Percentiles rank a stretch among this genome's conserved stretches.
phyloP scores from a whole-genome alignment of 2,888 invertebrate genomes.

The Heliothis peltigera region DNA sequence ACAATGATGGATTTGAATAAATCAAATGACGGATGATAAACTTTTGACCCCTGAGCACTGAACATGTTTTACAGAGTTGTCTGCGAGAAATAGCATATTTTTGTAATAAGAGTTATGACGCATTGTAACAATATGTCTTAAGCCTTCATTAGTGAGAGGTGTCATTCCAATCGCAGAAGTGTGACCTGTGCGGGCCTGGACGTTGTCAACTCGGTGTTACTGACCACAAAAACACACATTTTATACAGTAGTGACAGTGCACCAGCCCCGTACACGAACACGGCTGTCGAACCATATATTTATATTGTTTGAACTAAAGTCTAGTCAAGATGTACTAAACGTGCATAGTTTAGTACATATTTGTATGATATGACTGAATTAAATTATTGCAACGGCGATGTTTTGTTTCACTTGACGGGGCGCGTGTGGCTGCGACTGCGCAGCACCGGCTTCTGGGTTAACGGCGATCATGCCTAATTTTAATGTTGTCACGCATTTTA shows the following conservation, averaged over 20 bases:
- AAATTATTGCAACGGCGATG: conserved; percentile 69
- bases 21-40: conserved; percentile 41
- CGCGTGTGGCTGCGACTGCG: conserved; percentile 10
- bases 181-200: conserved; percentile 11
- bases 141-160: conserved; percentile 45
- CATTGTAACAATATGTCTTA: conserved; percentile 39
- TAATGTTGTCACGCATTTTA: conserved; percentile 25
- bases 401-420: conserved; percentile 32
- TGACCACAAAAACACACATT: too few species aligned
- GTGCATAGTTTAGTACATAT: conserved; percentile 57
- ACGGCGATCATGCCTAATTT: conserved; percentile 19
- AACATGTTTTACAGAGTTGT: conserved; percentile 34
- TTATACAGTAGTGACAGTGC: neutral
- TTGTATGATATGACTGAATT: conserved; percentile 79
- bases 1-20: conserved; percentile 52
- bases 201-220: neutral
- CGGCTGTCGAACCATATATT: conserved; percentile 14
- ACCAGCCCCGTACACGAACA: conserved; percentile 7
- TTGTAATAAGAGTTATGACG: conserved; percentile 49
- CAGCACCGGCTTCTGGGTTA: conserved; percentile 34
- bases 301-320: conserved; percentile 40
- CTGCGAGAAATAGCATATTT: conserved; percentile 50
- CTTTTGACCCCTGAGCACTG: conserved; percentile 38
- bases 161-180: conserved; percentile 17
- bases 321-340: conserved; percentile 52